These are phyloP conservation scores for Microtus ochrogaster DNA, from an alignment of 2,113 vertebrate genomes.

Conservation along the genomic window DNA sequence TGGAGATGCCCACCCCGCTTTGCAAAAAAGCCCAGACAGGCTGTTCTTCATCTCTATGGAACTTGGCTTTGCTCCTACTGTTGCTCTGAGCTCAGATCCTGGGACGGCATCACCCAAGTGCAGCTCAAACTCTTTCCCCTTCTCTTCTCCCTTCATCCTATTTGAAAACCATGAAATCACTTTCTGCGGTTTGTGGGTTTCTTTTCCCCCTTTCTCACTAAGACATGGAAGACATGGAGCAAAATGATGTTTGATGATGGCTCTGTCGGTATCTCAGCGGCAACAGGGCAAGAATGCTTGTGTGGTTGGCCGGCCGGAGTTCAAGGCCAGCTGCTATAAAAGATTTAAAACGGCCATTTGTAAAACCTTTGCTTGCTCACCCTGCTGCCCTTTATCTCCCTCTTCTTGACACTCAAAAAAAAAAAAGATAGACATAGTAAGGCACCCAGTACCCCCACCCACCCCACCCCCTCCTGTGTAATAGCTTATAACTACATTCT, in stretches of 20 bases:
- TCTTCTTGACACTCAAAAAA: not conserved
- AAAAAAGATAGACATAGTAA: not conserved
- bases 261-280: not conserved
- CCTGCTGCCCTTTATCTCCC: not conserved
- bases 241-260: not conserved
- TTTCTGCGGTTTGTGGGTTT: not conserved
- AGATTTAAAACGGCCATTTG: not conserved
- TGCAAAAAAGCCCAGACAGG: not conserved
- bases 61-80: not conserved
- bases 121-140: not conserved
- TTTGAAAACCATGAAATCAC: constrained; percentile 52
- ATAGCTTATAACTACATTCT: not conserved
- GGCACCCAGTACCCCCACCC: no score
- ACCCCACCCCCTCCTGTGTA: not conserved
- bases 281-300: not conserved
- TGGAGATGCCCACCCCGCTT: not conserved
- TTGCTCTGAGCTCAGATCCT: not conserved
- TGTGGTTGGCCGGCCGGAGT: not conserved
- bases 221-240: constrained; percentile 28
- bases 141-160: not conserved
- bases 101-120: not conserved
- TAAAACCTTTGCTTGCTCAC: not conserved
- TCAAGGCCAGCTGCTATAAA: not conserved
- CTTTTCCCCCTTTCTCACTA: not conserved
- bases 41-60: not conserved